phyloP scores from a whole-genome alignment of 1,140 invertebrate genomes.

The Lysiphlebus fabarum region DNA sequence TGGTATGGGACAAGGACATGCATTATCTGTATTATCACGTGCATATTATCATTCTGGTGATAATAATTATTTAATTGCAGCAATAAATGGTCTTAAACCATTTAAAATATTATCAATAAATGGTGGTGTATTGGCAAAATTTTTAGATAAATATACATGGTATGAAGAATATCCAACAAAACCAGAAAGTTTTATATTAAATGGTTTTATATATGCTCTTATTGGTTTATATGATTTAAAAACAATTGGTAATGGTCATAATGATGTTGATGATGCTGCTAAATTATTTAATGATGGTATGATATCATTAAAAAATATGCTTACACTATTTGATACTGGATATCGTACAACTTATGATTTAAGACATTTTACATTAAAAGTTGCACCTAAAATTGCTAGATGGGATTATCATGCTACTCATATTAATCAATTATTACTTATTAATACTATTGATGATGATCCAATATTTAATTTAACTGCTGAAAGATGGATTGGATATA shows the following conservation, averaged over 20 bases:
- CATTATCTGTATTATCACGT: conserved; percentile 85
- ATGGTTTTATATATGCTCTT: conserved; percentile 98
- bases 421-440: conserved; percentile 89
- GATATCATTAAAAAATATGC: conserved; percentile 81
- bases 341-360: conserved; percentile 96
- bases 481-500: conserved; percentile 92
- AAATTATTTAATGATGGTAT: conserved; percentile 83
- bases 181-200: conserved; percentile 92
- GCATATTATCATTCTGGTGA: conserved; percentile 83
- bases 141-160: conserved; percentile 78
- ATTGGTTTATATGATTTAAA: conserved; percentile 93
- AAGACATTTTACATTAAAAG: conserved; percentile 83
- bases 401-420: conserved; percentile 99
- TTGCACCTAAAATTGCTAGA: conserved; percentile 85
- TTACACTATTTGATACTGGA: conserved; percentile 93
- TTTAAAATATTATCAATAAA: conserved; percentile 69
- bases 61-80: conserved; percentile 74
- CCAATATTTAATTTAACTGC: conserved; percentile 80
- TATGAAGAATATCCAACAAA: conserved; percentile 98
- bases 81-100: conserved; percentile 74
- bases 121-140: conserved; percentile 83
- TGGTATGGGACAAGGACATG: conserved; percentile 97
- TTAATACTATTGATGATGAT: conserved; percentile 85
- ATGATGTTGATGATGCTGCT: conserved; percentile 62
- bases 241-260: conserved; percentile 61